Evolutionary conservation across 2,797 vertebrate species (phyloP), one percentile per base, ranked within the genome.

Genomic region (Ptychobarbus kaznakovi): DNA sequence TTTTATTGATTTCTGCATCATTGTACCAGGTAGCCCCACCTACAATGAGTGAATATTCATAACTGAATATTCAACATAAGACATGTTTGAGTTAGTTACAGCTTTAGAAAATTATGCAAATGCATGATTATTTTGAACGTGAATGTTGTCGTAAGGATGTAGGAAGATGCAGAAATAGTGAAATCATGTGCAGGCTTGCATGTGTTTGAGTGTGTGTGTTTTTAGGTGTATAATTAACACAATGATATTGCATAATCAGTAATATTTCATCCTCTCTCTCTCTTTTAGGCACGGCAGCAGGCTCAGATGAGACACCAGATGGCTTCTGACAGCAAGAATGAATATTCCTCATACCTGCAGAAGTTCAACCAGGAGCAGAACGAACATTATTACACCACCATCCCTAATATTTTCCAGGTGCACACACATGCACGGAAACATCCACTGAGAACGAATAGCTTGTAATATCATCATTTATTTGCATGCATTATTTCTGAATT

Each of bases 311-410:
- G 97, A 88, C 98, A 99, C 91, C 98, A 99, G 91, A 97, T 99
- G 96, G 97, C 98, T 3, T 86, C 96, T 44, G 98, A 99, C 89
- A 98, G 97, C 94, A 99, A 97, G 93, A 92, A 88, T 0, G 98
- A 99, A 20, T 99, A 99, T 87, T 96, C 96, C 6, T 93, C 96
- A 51, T 95, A 92, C 90, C 95, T 99, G 76, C 98, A 98, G 86
- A 99, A 96, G 90, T 99, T 98, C 94, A 99, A 99, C 95, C 96
- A 95, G 11, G 97, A 99, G 90, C 98, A 99, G 92, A 97, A 96
- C 7, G 97, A 98, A 2, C 97, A 98, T 95, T 99, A 99, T 92
- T 95, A 96, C 83, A 97, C 96, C 3, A 91, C 97, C 89, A 97
- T 99, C 91, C 98, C 98, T 86, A 96, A 85, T 92, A 97, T 98